A percentile compares a stretch with the other conserved stretches of the same genome.
These are phyloP conservation scores for Colostygia pectinataria DNA, from an alignment of 2,888 invertebrate species.

Conservation along the genomic window DNA sequence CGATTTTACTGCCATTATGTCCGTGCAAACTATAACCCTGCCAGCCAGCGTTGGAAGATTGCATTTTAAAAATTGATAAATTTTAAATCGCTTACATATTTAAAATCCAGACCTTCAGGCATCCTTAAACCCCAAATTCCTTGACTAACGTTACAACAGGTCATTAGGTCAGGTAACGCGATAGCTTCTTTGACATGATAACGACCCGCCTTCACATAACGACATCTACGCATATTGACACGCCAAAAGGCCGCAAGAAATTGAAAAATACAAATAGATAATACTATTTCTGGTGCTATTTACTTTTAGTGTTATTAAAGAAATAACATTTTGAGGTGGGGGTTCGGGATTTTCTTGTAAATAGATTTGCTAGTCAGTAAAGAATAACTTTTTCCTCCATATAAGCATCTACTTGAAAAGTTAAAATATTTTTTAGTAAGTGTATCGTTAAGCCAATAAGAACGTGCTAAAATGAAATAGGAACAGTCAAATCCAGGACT, in stretches of 20 bases:
- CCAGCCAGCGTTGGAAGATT: too few relatives aligned
- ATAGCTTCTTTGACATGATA: slow-evolving; percentile 82
- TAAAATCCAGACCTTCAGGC: too few relatives aligned
- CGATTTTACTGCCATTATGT: too few relatives aligned
- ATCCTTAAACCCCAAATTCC: too few relatives aligned
- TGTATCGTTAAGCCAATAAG: slow-evolving; percentile 15
- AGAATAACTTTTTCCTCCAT: background rate
- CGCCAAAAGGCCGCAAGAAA: slow-evolving; percentile 44
- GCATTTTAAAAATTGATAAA: too few relatives aligned
- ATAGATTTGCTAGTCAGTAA: background rate
- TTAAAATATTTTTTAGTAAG: too few relatives aligned
- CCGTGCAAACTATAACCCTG: too few relatives aligned
- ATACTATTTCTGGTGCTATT: slow-evolving; percentile 29
- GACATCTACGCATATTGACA: slow-evolving; percentile 68
- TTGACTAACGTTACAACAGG: too few relatives aligned
- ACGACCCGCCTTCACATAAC: slow-evolving; percentile 69
- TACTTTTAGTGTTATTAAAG: slow-evolving; percentile 30
- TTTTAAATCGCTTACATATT: too few relatives aligned
- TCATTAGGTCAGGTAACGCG: slow-evolving; percentile 75
- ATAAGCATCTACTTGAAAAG: too few relatives aligned
- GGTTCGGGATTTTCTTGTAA: slow-evolving; percentile 16
- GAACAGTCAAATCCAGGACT: slow-evolving; percentile 44
- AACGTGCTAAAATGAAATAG: slow-evolving; percentile 44
- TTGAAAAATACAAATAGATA: slow-evolving; percentile 52
- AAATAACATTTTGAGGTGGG: slow-evolving; percentile 31